Evolutionary conservation across 2,797 vertebrate genomes (phyloP), one percentile per base, ranked within the genome.

Genomic region (Hoplostethus mediterraneus): DNA sequence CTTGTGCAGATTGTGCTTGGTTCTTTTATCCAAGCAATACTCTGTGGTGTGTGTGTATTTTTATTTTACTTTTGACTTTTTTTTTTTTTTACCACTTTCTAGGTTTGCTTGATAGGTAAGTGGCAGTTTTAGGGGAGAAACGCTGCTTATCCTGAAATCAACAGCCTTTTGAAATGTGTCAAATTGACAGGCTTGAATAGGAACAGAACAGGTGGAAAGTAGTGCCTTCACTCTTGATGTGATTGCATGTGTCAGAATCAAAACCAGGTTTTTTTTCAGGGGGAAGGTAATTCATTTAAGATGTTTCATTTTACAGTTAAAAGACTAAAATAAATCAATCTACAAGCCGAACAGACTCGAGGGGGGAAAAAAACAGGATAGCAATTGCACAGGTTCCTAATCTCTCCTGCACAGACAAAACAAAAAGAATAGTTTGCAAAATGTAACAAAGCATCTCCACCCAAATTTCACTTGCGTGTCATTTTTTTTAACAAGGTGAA

Each of bases 221-320:
- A 65, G 76, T 55, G 72, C 73, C 56, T 59, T 42, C n/a, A 51
- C 82, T 77, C 71, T 67, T 71, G 80, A 87, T 81, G 80, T 89
- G 81, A 91, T 84, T 86, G 83, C 83, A 77, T 71, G 85, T 76
- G 78, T 91, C 87, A 85, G 84, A 85, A 81, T 85, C 76, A 77
- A 85, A 84, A 89, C 69, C 62, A 75, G 72, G 77, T 53, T 54
- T 70, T 82, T 28, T 25, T 42, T 40, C 68, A 56, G 53, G 21
- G 21, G 65, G 78, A 69, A 81, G 71, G 74, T 56, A 71, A 82
- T 88, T 87, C 61, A 80, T 87, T 80, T 60, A 44, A 85, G 85
- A 86, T 71, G 71, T 84, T 87, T 89, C 55, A 78, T 88, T 86
- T 84, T 83, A 63, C 47, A 67, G 73, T 85, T 69, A 86, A 86